phyloP scores from a whole-genome alignment of 1,140 invertebrate genomes.

The Octopus sinensis region DNA sequence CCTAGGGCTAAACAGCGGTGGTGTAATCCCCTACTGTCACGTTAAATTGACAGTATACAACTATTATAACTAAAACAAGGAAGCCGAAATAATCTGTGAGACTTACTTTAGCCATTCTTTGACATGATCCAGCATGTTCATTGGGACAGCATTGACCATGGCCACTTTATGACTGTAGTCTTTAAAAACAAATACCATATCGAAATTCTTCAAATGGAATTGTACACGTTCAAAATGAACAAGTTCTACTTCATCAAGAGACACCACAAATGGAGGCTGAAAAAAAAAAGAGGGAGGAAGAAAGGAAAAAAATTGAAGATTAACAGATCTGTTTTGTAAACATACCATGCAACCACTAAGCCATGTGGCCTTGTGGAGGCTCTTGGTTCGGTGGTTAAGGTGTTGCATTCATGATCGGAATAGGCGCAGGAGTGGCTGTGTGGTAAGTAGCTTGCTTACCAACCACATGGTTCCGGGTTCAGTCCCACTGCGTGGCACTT shows the following conservation, averaged over 20 bases:
- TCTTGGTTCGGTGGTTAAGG: too few species aligned
- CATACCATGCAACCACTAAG: too few species aligned
- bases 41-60: too few species aligned
- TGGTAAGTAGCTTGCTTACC: too few species aligned
- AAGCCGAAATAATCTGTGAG: neutral
- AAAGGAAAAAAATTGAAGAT: neutral
- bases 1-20: too few species aligned
- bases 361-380: too few species aligned
- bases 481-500: too few species aligned
- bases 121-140: conserved; percentile 97
- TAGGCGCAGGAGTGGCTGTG: too few species aligned
- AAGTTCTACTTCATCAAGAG: conserved; percentile 93
- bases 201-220: conserved; percentile 98
- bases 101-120: conserved; percentile 97
- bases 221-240: conserved; percentile 99
- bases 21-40: too few species aligned
- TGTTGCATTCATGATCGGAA: too few species aligned
- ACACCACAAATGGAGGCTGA: conserved; percentile 94
- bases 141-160: conserved; percentile 97
- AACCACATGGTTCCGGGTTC: too few species aligned
- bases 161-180: conserved; percentile 91
- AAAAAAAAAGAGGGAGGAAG: conserved; percentile 34
- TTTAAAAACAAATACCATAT: conserved; percentile 99
- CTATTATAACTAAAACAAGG: too few species aligned
- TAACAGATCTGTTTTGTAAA: neutral